These are phyloP conservation scores for Lethrus apterus DNA, from an alignment of 1,140 invertebrate genomes.

Conservation along the genomic window DNA sequence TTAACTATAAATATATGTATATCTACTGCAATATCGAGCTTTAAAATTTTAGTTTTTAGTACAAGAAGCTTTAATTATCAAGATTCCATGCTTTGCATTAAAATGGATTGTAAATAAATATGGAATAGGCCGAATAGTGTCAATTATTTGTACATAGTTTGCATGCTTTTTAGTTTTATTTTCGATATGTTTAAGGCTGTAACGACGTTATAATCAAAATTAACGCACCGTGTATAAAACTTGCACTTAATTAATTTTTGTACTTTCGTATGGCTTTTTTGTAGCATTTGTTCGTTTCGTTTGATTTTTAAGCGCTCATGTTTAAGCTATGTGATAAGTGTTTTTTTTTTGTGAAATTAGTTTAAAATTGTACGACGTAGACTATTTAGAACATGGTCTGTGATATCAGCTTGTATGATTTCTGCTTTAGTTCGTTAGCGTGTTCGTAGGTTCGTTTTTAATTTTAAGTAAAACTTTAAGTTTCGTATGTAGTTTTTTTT, in stretches of 20 bases:
- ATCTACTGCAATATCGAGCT: constrained; percentile 8
- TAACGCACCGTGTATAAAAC: no score
- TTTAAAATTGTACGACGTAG: no score
- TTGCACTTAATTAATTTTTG: constrained; percentile 20
- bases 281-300: constrained; percentile 24
- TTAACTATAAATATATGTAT: constrained; percentile 14
- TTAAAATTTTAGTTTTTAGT: constrained; percentile 21
- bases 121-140: constrained; percentile 35
- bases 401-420: no score
- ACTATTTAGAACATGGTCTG: no score
- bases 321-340: constrained; percentile 33
- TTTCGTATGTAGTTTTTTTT: no score
- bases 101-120: constrained; percentile 8
- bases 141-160: constrained; percentile 33
- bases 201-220: constrained; percentile 18
- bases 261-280: constrained; percentile 13
- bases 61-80: constrained; percentile 26
- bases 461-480: no score
- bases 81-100: constrained; percentile 11
- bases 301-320: constrained; percentile 23
- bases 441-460: no score
- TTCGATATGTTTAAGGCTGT: constrained; percentile 13
- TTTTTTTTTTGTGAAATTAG: no score
- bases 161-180: constrained; percentile 26
- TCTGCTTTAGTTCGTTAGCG: no score